Evolutionary conservation across 1,140 invertebrate species (phyloP), one percentile per base, ranked within the genome.

Genomic region (Adelges cooleyi): DNA sequence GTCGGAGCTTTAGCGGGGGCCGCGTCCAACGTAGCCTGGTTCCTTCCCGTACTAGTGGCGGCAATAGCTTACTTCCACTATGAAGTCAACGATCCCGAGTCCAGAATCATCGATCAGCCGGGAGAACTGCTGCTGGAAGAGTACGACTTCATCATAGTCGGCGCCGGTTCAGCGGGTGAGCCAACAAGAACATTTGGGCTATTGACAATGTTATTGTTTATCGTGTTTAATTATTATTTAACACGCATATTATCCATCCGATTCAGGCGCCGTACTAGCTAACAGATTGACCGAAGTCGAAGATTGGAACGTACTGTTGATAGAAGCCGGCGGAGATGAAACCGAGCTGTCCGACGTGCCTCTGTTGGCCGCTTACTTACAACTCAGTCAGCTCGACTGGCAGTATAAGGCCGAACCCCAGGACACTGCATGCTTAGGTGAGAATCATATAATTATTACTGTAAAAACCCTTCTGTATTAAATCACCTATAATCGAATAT

Each of bases 311-410:
- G 84, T 95, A 0, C 76, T 95, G 2, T 75, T 96, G 0, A 69
- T 96, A 66, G 93, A 96, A 79, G 92, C 92, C 3, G 93, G 92
- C 0, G 89, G 86, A 4, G 86, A 92, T 75, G 93, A 95, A 75
- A 90, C 88, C 0, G 87, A 92, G 72, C 85, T 93, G 68, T 90
- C 89, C 0, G 89, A 92, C 70, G 88, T 95, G 0, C 91, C 91
- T 2, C 75, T 92, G 1, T 80, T 93, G 67, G 90, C 90, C 0
- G 90, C 86, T 1, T 92, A 90, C 71, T 74, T 94, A 6, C 91
- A 94, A 73, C 78, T 91, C 8, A 92, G 87, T 65, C 84, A 90
- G 72, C 75, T 93, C 11, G 92, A 95, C 72, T 97, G 92, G 92
- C 83, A 89, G 71, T 95, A 93, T 73, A 90, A 90, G 74, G 92